These are phyloP conservation scores for Percopsis transmontana DNA, from an alignment of 2,113 vertebrate species.

Conservation along the genomic window DNA sequence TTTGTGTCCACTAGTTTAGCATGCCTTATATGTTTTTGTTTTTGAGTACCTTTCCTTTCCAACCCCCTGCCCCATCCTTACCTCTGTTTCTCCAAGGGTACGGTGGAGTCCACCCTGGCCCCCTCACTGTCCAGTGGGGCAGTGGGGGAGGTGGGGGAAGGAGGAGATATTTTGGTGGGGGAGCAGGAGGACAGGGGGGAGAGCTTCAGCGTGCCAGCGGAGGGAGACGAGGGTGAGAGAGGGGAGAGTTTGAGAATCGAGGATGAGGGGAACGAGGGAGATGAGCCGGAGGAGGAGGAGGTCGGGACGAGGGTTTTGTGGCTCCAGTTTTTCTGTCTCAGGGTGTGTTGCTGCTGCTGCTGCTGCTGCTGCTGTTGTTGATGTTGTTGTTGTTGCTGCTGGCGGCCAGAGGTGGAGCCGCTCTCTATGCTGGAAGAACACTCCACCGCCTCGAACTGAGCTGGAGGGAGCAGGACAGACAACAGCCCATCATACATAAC, in stretches of 20 bases:
- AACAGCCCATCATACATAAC: slow-evolving; percentile 13
- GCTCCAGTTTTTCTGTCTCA: slow-evolving; percentile 90
- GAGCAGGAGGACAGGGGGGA: slow-evolving; percentile 67
- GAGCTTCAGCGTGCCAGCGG: slow-evolving; percentile 73
- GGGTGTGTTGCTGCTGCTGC: slow-evolving; percentile 73
- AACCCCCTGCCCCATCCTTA: slow-evolving; percentile 54
- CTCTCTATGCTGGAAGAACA: slow-evolving; percentile 80
- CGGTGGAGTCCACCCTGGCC: slow-evolving; percentile 81
- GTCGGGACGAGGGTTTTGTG: slow-evolving; percentile 81
- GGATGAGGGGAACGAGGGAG: slow-evolving; percentile 61
- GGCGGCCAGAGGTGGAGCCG: slow-evolving; percentile 42
- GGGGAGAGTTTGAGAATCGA: slow-evolving; percentile 73
- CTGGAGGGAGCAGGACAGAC: slow-evolving; percentile 69
- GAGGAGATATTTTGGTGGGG: slow-evolving; percentile 62
- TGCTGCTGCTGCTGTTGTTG: slow-evolving; percentile 44
- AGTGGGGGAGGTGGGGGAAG: slow-evolving; percentile 62
- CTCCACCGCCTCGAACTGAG: slow-evolving; percentile 89
- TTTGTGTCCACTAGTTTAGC: not conserved
- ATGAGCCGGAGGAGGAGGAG: slow-evolving; percentile 53
- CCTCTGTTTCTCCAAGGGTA: slow-evolving; percentile 93
- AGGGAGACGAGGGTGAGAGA: slow-evolving; percentile 65
- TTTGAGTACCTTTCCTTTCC: not conserved
- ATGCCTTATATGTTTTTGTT: not conserved
- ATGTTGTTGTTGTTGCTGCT: slow-evolving; percentile 51
- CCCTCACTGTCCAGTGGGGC: slow-evolving; percentile 72